These are phyloP conservation scores for Neolamprologus tretocephalus DNA, from an alignment of 2,113 vertebrate species.

Conservation along the genomic window DNA sequence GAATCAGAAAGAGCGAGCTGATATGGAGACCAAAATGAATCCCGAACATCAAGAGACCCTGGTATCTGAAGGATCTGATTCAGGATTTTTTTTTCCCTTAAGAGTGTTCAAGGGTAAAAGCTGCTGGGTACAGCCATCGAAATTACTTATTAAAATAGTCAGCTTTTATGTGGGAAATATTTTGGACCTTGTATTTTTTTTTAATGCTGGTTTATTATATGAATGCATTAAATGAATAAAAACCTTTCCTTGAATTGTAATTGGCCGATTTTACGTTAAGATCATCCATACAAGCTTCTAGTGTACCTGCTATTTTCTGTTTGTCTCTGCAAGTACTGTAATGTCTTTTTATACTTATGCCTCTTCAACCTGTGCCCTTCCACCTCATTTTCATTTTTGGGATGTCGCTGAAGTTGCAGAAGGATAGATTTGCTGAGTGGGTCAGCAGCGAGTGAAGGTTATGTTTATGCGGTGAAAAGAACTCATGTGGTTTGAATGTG, in stretches of 20 bases:
- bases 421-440: neutral
- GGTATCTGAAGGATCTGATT: neutral
- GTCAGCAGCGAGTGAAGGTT: neutral
- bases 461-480: neutral
- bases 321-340: neutral
- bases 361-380: neutral
- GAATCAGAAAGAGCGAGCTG: neutral
- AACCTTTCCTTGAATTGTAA: neutral
- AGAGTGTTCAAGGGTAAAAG: neutral
- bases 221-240: neutral
- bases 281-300: neutral
- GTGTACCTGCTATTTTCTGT: neutral
- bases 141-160: neutral
- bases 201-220: neutral
- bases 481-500: neutral
- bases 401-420: neutral
- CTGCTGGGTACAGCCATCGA: neutral
- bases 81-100: neutral
- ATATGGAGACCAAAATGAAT: neutral
- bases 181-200: neutral
- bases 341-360: neutral
- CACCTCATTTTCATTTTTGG: rapidly evolving
- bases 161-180: neutral
- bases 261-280: rapidly evolving
- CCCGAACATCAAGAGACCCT: neutral